phyloP scores from a whole-genome alignment of 2,113 vertebrate species.

The Sylvietta virens region DNA sequence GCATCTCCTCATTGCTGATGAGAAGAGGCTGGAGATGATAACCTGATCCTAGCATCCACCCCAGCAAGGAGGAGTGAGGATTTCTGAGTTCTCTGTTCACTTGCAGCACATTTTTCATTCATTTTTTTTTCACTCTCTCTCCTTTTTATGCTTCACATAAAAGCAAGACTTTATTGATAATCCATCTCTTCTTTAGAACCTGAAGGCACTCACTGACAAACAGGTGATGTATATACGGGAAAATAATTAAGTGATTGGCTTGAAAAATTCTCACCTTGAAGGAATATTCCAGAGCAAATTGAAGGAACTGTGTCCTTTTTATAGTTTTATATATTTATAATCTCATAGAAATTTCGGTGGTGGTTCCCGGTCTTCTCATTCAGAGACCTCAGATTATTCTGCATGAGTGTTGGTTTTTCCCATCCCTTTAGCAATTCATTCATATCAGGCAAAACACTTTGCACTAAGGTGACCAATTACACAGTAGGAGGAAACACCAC shows the following conservation, averaged over 20 bases:
- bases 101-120: background rate
- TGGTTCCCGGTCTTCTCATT: background rate
- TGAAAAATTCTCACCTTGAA: background rate
- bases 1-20: background rate
- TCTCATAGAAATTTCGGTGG: background rate
- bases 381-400: background rate
- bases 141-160: background rate
- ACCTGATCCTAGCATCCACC: background rate
- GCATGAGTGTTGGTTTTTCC: background rate
- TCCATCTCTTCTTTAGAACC: background rate
- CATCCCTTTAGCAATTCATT: background rate
- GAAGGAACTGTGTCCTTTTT: background rate
- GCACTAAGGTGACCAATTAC: background rate
- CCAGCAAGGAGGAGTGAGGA: background rate
- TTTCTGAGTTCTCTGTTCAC: background rate
- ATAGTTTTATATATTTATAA: background rate
- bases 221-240: background rate
- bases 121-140: background rate
- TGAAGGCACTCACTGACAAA: background rate
- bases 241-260: background rate
- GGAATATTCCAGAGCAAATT: background rate
- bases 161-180: background rate
- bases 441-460: background rate
- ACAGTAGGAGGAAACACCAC: background rate
- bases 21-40: background rate